phyloP scores from a whole-genome alignment of 1,140 invertebrate species.

The Drosophila kikkawai region DNA sequence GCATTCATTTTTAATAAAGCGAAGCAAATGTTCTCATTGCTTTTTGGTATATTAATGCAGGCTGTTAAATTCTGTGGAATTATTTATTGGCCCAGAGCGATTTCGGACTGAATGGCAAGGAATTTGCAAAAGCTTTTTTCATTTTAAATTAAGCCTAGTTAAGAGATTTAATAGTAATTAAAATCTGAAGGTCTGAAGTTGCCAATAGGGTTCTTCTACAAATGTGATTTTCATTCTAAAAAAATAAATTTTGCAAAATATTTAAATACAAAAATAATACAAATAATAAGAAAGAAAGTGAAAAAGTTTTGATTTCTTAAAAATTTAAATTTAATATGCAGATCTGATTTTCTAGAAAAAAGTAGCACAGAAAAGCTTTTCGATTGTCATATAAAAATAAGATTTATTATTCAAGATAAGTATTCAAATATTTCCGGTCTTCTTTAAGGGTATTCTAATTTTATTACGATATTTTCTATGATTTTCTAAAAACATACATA shows the following conservation, averaged over 20 bases:
- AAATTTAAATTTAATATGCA: too few relatives aligned
- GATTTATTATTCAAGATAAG: too few relatives aligned
- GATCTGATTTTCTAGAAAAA: too few relatives aligned
- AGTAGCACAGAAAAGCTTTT: too few relatives aligned
- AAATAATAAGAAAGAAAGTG: too few relatives aligned
- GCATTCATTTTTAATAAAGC: constrained; percentile 33
- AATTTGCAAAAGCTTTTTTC: not conserved
- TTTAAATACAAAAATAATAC: too few relatives aligned
- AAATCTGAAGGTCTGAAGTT: not conserved
- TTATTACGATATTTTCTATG: not conserved
- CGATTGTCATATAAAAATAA: too few relatives aligned
- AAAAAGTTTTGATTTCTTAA: too few relatives aligned
- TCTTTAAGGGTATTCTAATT: too few relatives aligned
- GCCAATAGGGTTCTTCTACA: not conserved
- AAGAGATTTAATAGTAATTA: not conserved
- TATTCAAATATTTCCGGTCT: too few relatives aligned
- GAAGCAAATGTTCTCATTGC: constrained; percentile 5
- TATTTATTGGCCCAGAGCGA: constrained; percentile 29
- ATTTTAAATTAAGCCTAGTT: not conserved
- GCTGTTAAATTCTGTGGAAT: constrained; percentile 21
- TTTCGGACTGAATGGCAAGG: constrained; percentile 1
- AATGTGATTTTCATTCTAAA: not conserved
- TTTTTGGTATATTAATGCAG: constrained; percentile 26
- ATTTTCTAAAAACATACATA: not conserved
- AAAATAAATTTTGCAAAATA: too few relatives aligned